phyloP scores from a whole-genome alignment of 1,140 invertebrate genomes.

The Formica selysi region DNA sequence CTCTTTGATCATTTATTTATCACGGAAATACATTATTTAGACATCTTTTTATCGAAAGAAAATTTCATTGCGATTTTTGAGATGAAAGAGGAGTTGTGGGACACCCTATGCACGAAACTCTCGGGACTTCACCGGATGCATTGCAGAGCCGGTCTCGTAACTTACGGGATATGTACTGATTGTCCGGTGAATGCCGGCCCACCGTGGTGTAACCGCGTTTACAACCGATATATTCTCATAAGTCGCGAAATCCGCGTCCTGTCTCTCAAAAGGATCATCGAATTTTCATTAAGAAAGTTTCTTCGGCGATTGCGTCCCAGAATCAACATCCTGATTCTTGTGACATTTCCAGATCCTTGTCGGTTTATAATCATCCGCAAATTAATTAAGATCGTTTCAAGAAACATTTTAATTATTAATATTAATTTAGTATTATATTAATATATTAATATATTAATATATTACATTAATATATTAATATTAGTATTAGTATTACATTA shows the following conservation, averaged over 20 bases:
- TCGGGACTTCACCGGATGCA: conserved; percentile 6
- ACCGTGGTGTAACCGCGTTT: background rate
- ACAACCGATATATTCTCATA: background rate
- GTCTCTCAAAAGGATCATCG: background rate
- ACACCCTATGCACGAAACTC: background rate
- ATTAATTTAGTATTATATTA: background rate
- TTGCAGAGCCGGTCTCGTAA: conserved; percentile 35
- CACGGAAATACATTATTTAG: background rate
- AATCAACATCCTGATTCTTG: background rate
- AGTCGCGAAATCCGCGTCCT: background rate
- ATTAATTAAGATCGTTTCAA: background rate
- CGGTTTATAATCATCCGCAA: background rate
- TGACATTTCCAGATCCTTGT: background rate
- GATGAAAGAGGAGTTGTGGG: background rate
- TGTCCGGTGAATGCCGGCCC: background rate
- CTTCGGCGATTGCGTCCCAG: background rate
- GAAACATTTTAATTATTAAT: background rate
- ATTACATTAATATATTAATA: too few relatives aligned
- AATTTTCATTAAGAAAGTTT: background rate
- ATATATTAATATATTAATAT: background rate
- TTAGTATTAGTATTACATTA: background rate
- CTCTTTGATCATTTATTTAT: background rate
- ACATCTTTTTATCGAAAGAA: background rate
- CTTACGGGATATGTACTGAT: conserved; percentile 43
- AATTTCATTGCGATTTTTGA: background rate